Evolutionary conservation across 2,888 invertebrate genomes (phyloP), one percentile per base, ranked within the genome.

Genomic region (Epistrophe eligans): DNA sequence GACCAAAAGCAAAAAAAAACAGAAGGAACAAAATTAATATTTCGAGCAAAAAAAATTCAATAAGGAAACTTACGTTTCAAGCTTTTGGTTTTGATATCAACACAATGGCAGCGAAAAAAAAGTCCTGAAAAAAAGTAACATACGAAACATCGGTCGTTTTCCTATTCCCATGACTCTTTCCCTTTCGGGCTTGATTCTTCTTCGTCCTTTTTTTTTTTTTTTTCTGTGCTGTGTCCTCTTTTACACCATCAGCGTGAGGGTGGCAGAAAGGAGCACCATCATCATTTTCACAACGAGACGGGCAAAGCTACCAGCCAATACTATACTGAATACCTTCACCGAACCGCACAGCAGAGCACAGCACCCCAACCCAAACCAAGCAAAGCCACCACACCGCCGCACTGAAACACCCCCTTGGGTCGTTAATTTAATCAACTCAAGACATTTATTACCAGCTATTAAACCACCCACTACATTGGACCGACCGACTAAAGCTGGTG

Each of bases 371-470:
- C 6, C n/a, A 15, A 24, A n/a, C 43, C 45, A 15, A 24, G 2
- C 24, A 1, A 24, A 24, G 24, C 24, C 24, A 24, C 24, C 24
- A 24, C 24, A 24, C 24, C 28, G 40, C 64, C 72, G 19, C 72
- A 72, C 45, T 64, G 83, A 76, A 79, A 76, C 83, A 83, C 79
- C 82, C 84, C 79, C 84, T 85, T 89, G 88, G 89, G 88, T 89
- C 84, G 89, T 89, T 89, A 89, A 89, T 89, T 89, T 89, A 89
- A 88, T 89, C 89, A 88, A 89, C 89, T 89, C 88, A 89, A 88
- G 89, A 89, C 89, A 89, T 89, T 89, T 89, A 89, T 89, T 89
- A 89, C 89, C 89, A 88, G 89, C 89, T 89, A 89, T 89, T 89
- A 89, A 89, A 89, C 89, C 89, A 89, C 89, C 89, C 89, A 89